Evolutionary conservation across 2,888 invertebrate species (phyloP).

Genomic region (Perizoma flavofasciatum): DNA sequence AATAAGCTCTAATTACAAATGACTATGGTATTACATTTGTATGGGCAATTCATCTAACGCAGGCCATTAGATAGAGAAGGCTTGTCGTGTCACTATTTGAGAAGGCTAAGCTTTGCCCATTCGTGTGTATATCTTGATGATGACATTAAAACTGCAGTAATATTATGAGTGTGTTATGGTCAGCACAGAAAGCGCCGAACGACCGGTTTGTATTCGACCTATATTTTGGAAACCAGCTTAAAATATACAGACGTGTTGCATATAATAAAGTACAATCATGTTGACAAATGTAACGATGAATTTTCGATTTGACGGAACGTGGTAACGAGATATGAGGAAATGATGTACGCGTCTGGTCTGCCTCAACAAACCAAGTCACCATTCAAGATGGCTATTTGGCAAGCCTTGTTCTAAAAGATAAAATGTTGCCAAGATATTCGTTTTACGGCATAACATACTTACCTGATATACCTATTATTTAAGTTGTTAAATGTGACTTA

Average conservation of each 20-base stretch:
- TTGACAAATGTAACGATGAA: conserved; percentile 17
- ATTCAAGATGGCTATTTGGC: background rate
- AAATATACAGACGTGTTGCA: conserved; percentile 25
- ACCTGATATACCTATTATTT: too few relatives aligned
- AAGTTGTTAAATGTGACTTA: too few relatives aligned
- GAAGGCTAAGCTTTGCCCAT: too few relatives aligned
- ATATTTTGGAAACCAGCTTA: conserved; percentile 40
- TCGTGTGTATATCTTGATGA: too few relatives aligned
- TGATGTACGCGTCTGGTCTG: conserved; percentile 6
- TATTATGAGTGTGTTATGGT: conserved; percentile 21
- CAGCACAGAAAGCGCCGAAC: conserved; percentile 40
- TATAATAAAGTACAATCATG: conserved; percentile 25
- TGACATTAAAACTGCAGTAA: conserved; percentile 7
- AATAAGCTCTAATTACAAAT: too few relatives aligned
- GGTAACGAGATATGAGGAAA: conserved; percentile 16
- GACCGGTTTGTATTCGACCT: conserved; percentile 49
- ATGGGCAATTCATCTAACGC: too few relatives aligned
- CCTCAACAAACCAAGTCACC: conserved; percentile 3
- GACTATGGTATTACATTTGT: too few relatives aligned
- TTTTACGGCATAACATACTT: too few relatives aligned
- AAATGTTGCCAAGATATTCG: too few relatives aligned
- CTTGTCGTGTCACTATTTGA: too few relatives aligned
- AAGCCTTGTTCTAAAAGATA: background rate
- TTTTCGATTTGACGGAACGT: conserved; percentile 17
- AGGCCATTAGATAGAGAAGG: too few relatives aligned